Evolutionary conservation across 2,113 vertebrate species (phyloP).

Genomic region (Lanius collurio): DNA sequence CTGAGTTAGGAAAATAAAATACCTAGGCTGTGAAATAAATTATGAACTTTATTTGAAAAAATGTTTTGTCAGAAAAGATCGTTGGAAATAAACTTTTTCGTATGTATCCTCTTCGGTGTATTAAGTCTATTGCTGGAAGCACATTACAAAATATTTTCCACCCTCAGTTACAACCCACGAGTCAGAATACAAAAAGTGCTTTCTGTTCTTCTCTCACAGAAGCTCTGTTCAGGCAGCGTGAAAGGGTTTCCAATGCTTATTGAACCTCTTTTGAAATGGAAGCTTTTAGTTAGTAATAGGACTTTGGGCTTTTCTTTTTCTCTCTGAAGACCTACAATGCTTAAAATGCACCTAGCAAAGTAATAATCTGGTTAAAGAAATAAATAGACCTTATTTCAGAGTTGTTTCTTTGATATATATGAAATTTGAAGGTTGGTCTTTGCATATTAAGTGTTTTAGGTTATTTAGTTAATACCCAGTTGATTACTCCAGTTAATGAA

Average conservation of each 20-base stretch:
- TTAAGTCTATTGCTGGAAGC: background rate
- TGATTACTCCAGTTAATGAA: no score
- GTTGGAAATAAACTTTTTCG: background rate
- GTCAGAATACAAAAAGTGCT: background rate
- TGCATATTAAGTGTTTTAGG: no score
- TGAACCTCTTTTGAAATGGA: background rate
- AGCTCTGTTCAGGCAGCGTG: fast-evolving
- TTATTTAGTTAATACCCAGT: no score
- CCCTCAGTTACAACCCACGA: fast-evolving
- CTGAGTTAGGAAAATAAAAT: background rate
- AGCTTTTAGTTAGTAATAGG: background rate
- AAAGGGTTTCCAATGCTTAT: background rate
- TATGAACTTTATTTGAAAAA: background rate
- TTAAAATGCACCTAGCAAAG: background rate
- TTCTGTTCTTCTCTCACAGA: background rate
- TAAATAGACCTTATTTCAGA: background rate
- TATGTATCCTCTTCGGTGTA: background rate
- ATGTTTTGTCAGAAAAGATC: background rate
- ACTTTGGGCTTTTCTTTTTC: background rate
- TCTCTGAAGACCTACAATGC: background rate
- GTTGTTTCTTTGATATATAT: no score
- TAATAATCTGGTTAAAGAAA: background rate
- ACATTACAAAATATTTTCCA: background rate
- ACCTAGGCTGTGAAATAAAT: background rate
- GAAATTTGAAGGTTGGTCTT: no score